Conservation (phyloP, 2,888 invertebrate genomes). For the Selenia dentaria region DNA sequence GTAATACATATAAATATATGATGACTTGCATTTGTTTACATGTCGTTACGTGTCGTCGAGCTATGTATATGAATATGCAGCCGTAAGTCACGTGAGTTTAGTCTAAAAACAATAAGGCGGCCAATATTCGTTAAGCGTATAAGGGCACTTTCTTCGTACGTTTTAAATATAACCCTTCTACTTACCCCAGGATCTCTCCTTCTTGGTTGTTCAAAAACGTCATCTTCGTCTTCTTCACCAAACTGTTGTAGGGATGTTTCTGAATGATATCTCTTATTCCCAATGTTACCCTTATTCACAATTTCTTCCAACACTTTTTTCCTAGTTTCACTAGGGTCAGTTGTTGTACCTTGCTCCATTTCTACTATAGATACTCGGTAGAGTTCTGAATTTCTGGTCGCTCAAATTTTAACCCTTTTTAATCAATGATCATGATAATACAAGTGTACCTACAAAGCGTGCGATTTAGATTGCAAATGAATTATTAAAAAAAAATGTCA, state of each 20-base stretch:
- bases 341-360: conserved; percentile 44
- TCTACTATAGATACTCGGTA: too few relatives aligned
- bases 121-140: too few relatives aligned
- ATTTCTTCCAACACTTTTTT: conserved; percentile 63
- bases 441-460: conserved; percentile 36
- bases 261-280: conserved; percentile 73
- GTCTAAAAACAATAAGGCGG: neutral
- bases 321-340: conserved; percentile 44
- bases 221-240: conserved; percentile 59
- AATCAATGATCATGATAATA: conserved; percentile 22
- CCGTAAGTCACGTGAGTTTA: neutral
- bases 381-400: conserved; percentile 1
- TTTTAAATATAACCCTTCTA: conserved; percentile 16
- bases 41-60: too few relatives aligned
- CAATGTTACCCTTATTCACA: conserved; percentile 59
- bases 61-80: conserved; percentile 63
- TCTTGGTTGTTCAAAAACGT: conserved; percentile 29
- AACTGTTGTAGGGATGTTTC: conserved; percentile 70
- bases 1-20: too few relatives aligned
- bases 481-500: conserved; percentile 54
- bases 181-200: conserved; percentile 65
- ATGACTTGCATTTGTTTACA: too few relatives aligned
- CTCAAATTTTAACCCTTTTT: conserved; percentile 2
- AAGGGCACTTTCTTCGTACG: too few relatives aligned
- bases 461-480: conserved; percentile 71